Base-by-base conservation (phyloP, 2,113 vertebrate genomes). In the Rhipidura dahli region DNA sequence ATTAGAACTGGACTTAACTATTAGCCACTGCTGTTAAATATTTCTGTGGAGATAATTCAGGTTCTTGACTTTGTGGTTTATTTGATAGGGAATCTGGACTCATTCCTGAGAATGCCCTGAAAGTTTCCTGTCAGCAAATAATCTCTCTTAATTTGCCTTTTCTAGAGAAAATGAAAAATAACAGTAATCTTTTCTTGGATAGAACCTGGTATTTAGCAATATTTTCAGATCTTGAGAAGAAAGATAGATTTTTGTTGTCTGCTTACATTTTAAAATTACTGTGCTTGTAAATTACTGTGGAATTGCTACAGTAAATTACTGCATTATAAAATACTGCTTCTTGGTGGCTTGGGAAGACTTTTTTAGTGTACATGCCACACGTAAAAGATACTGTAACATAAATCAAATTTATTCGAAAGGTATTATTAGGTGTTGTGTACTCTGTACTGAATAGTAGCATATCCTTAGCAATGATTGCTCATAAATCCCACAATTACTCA, bases 341-440 rank as follows among this genome's bases (percentile, higher is more conserved):
- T 63, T 6, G 7, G 57, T 76, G 47, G 22, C 66, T 93, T 5
- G 9, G 78, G 61, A 85, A 75, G 63, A 26, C 14, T 85, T 92
- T 94, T 90, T 97, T 87, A 89, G 78, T 64, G 40, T 85, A 56
- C 78, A 30, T 89, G 81, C 78, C 57, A 94, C 59, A 69, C 75
- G 92, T 93, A 93, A 92, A 95, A 68, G 78, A 69, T 92, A 79
- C 60, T 79, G 21, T 93, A 96, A 53, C 86, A 75, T 88, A 92
- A 95, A 95, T 97, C 90, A 95, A 87, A 96, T 95, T 94, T 97
- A 96, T 97, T 94, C 96, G 95, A 95, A 97, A 94, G 91, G 88
- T 94, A 49, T 95, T 96, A 96, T 96, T 96, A 95, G 82, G 81
- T 97, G 96, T 93, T 97, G 86, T 92, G n/a, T 94, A 94, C 87